Evolutionary conservation across 2,113 vertebrate genomes (phyloP).

Genomic region (Phylloscopus trochiloides): DNA sequence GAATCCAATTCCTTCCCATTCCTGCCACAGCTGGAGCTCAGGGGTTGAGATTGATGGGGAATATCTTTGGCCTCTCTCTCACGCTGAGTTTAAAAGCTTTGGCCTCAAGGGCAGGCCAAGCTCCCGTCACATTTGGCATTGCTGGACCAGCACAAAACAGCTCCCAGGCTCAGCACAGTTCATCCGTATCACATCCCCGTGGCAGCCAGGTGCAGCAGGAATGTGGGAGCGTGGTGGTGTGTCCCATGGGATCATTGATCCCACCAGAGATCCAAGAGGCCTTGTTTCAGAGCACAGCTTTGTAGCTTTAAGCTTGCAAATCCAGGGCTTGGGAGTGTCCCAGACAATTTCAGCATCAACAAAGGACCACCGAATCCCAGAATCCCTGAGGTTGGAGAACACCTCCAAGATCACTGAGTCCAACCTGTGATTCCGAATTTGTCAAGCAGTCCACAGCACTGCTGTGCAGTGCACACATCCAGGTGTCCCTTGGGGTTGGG

Average conservation of each 20-base stretch:
- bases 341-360: neutral
- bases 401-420: neutral
- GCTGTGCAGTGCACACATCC: neutral
- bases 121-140: neutral
- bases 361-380: no score
- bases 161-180: neutral
- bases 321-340: neutral
- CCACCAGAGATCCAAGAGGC: neutral
- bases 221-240: fast-evolving
- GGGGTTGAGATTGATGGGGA: neutral
- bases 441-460: neutral
- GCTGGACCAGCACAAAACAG: neutral
- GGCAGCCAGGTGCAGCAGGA: neutral
- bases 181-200: fast-evolving
- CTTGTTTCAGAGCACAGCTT: fast-evolving
- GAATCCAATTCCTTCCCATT: neutral
- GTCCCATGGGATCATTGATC: fast-evolving
- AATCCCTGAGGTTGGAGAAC: neutral
- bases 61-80: neutral
- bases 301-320: fast-evolving
- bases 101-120: neutral
- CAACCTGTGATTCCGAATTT: neutral
- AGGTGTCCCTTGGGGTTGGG: neutral
- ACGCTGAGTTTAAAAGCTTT: neutral
- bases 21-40: neutral